A percentile compares a stretch with the other conserved stretches of the same genome.
These are phyloP conservation scores for Chunga burmeisteri DNA, from an alignment of 2,113 vertebrate genomes.

Conservation along the genomic window DNA sequence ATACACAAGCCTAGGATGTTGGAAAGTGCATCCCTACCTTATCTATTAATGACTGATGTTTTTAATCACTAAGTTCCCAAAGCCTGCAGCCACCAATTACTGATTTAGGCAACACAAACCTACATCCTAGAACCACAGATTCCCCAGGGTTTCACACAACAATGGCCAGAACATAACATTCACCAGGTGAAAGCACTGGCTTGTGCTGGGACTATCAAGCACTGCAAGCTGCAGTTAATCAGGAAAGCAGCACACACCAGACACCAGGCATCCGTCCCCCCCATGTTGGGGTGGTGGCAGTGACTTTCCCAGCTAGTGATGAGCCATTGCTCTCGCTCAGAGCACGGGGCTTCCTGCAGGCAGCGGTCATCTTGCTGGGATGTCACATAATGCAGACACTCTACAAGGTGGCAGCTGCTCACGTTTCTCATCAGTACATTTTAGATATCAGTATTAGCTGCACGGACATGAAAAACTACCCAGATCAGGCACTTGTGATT, in stretches of 20 bases:
- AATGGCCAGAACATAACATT: neutral
- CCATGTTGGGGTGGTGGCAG: neutral
- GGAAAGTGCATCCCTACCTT: neutral
- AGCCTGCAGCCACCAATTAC: neutral
- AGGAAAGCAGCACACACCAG: neutral
- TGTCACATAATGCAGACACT: neutral
- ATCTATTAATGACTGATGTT: neutral
- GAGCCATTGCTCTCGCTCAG: neutral
- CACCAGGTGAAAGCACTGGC: neutral
- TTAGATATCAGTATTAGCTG: neutral
- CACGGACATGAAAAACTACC: neutral
- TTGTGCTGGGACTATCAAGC: neutral
- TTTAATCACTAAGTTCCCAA: constrained; percentile 10
- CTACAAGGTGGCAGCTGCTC: neutral
- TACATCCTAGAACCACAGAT: neutral
- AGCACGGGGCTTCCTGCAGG: neutral
- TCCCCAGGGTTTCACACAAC: neutral
- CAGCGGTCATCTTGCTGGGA: neutral
- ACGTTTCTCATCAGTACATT: neutral
- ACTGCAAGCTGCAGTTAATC: neutral
- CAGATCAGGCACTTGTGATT: too few species aligned
- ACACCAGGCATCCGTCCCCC: neutral
- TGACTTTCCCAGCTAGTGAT: neutral
- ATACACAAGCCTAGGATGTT: neutral
- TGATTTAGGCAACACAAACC: neutral